These are phyloP conservation scores for Apus apus DNA, from an alignment of 2,113 vertebrate genomes.

Conservation along the genomic window DNA sequence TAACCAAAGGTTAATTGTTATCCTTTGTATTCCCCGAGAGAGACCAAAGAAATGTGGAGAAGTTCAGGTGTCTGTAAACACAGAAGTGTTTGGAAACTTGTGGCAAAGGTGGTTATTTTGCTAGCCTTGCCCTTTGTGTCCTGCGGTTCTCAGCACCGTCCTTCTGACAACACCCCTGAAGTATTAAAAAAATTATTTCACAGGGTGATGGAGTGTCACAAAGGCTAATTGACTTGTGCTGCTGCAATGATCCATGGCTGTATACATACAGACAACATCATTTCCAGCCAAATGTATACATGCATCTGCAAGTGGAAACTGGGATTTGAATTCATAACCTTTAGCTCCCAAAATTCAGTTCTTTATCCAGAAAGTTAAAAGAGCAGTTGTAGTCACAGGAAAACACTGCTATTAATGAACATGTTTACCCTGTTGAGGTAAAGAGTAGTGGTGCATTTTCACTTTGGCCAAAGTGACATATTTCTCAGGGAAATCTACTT, in stretches of 20 bases:
- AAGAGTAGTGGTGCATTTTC: background rate
- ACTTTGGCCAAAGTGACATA: background rate
- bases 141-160: background rate
- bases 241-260: conserved; percentile 14
- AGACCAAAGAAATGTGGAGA: background rate
- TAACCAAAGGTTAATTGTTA: conserved; percentile 48
- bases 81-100: background rate
- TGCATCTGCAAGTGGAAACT: background rate
- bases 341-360: conserved; percentile 3
- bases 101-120: conserved; percentile 32
- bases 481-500: conserved; percentile 5
- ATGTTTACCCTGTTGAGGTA: background rate
- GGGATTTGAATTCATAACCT: conserved; percentile 37
- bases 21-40: background rate
- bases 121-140: background rate
- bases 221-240: conserved; percentile 65
- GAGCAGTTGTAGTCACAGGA: background rate
- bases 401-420: background rate
- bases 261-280: conserved; percentile 2
- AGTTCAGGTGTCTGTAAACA: conserved; percentile 19
- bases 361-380: conserved; percentile 19
- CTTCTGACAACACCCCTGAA: conserved; percentile 25
- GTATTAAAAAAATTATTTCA: conserved; percentile 52
- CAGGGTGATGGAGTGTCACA: background rate
- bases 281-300: conserved; percentile 13